A percentile compares a stretch with the other conserved stretches of the same genome.
phyloP scores from a whole-genome alignment of 2,113 vertebrate species.

The Formicarius rufipectus region DNA sequence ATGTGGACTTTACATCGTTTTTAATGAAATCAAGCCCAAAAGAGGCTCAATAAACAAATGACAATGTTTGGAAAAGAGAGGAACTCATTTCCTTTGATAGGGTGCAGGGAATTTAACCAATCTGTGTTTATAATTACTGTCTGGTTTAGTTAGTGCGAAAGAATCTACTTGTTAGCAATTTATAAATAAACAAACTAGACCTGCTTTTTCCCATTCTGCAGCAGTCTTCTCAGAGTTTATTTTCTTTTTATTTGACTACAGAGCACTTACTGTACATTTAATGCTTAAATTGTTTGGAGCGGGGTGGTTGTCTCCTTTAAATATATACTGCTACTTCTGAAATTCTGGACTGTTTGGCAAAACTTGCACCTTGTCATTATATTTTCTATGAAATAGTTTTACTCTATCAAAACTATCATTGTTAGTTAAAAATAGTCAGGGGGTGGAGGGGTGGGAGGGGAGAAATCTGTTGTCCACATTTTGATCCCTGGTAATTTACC shows the following conservation, averaged over 20 bases:
- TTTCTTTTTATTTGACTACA: constrained; percentile 77
- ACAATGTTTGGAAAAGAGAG: constrained; percentile 85
- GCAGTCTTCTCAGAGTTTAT: constrained; percentile 70
- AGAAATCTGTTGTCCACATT: constrained; percentile 79
- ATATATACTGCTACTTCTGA: constrained; percentile 45
- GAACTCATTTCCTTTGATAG: constrained; percentile 84
- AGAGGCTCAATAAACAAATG: constrained; percentile 85
- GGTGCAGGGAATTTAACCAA: constrained; percentile 80
- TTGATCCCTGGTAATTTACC: constrained; percentile 75
- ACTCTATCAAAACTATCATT: constrained; percentile 49
- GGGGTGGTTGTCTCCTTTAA: constrained; percentile 39
- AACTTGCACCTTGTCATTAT: constrained; percentile 65
- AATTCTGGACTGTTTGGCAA: constrained; percentile 53
- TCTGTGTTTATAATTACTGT: constrained; percentile 86
- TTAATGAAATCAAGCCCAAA: constrained; percentile 83
- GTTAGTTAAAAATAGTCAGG: constrained; percentile 65
- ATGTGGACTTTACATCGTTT: constrained; percentile 78
- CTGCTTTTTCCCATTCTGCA: constrained; percentile 72
- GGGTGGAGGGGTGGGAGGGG: background rate
- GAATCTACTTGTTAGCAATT: constrained; percentile 81
- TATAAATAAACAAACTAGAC: constrained; percentile 82
- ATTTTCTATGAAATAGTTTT: constrained; percentile 49
- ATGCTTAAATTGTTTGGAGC: constrained; percentile 33
- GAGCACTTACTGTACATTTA: constrained; percentile 72
- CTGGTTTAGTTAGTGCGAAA: constrained; percentile 80